Conservation (phyloP, 2,888 invertebrate species). For the Ariolimax columbianus region DNA sequence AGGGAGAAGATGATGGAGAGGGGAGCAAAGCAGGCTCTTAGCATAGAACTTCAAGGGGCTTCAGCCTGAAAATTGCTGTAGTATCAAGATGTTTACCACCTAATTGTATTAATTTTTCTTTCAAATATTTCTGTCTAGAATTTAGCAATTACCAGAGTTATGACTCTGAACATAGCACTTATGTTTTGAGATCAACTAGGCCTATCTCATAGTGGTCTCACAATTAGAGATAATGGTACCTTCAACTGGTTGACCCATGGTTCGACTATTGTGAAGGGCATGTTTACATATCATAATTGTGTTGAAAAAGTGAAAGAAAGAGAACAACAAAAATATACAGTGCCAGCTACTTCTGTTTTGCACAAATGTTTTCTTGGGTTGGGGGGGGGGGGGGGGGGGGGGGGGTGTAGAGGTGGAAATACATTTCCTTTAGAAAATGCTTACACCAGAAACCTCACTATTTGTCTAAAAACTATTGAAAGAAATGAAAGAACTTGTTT, state of each 20-base stretch:
- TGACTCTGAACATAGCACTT: background rate
- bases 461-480: no score
- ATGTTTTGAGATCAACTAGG: background rate
- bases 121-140: background rate
- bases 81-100: slow-evolving; percentile 15
- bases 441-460: no score
- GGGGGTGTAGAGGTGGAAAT: background rate
- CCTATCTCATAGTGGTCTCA: background rate
- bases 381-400: no score
- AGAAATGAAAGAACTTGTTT: no score
- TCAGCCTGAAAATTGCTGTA: background rate
- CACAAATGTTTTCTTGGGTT: no score
- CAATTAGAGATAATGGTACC: background rate
- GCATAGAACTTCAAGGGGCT: slow-evolving; percentile 28
- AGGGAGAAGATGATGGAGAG: slow-evolving; percentile 63
- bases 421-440: no score
- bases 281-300: no score
- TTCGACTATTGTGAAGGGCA: background rate
- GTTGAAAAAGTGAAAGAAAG: background rate
- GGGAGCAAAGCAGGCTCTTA: slow-evolving; percentile 50
- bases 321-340: background rate
- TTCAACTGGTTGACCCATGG: background rate
- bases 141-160: background rate
- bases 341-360: no score
- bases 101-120: slow-evolving; percentile 3